Base-by-base conservation (phyloP, 2,888 invertebrate species). In the Drosophila neonasuta region DNA sequence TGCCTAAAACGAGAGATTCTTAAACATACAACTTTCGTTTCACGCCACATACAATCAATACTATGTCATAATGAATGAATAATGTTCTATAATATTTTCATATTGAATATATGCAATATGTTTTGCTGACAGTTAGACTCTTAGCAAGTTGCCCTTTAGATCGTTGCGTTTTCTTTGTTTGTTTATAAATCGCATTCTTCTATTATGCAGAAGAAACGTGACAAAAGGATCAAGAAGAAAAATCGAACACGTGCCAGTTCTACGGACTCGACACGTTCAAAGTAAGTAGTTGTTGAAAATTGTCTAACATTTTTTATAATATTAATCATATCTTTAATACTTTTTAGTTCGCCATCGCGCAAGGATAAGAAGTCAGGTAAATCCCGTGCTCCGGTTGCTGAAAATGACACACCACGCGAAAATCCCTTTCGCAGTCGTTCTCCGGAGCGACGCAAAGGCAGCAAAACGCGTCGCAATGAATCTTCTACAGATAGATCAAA, bases 181-280 rank as follows among this genome's bases (percentile, higher is more conserved):
- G 48, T 44, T 82, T 63, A 84, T 45, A 36, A 50, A 11, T 34
- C 5, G 0, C 0, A 62, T 11, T 78, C 34, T 80, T 81, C 57
- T 77, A 74, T 86, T 87, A 80, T 80, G 90, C 92, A 94, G 93
- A 93, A 93, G 91, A 93, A 93, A 89, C 91, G 92, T 72, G 87
- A 88, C 58, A 93, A 93, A 90, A 93, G 93, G 91, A 93, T 92
- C 87, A 92, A 91, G 91, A 93, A 92, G 90, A 92, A 91, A 73
- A 55, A 57, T 51, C 79, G 75, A 15, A 36, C 58, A 6, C 85
- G 88, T 54, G 91, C 92, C 70, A 92, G 92, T 60, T 91, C 92
- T 44, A 92, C 92, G 51, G 92, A 92, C 61, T 92, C 92, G 85
- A 92, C 93, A 24, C 91, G 92, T 78, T 92, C 92, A 71, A 93